phyloP scores from a whole-genome alignment of 2,797 vertebrate species.

The Sebastes vulpes region DNA sequence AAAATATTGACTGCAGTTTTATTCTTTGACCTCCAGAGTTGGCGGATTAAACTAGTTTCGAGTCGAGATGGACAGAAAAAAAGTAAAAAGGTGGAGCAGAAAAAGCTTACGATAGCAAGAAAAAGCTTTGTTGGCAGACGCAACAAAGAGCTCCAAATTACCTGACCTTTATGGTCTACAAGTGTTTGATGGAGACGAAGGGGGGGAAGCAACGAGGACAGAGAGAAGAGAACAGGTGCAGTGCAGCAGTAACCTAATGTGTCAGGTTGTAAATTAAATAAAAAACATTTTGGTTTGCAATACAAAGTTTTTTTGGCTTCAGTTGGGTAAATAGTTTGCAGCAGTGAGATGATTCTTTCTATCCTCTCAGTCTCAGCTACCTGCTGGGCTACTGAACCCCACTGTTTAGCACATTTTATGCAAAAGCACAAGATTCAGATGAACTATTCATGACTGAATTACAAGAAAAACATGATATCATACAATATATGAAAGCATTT shows the following conservation, averaged over 20 bases:
- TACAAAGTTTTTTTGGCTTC: neutral
- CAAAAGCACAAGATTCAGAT: constrained; percentile 34
- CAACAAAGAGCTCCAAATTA: constrained; percentile 53
- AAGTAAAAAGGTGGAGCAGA: constrained; percentile 11
- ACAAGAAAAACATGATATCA: constrained; percentile 42
- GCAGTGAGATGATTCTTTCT: neutral
- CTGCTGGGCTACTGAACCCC: constrained; percentile 13
- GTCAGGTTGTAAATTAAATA: neutral
- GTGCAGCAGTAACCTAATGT: constrained; percentile 5
- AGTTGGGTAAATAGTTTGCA: neutral
- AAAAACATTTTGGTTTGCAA: neutral
- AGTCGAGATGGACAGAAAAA: constrained; percentile 45
- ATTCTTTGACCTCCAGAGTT: constrained; percentile 38
- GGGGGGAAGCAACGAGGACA: neutral
- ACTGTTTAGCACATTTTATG: constrained; percentile 32
- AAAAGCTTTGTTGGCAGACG: constrained; percentile 50
- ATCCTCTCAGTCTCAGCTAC: constrained; percentile 1
- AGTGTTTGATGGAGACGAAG: constrained; percentile 25
- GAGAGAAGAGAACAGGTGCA: constrained; percentile 17
- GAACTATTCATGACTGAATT: constrained; percentile 42
- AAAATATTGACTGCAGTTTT: constrained; percentile 20
- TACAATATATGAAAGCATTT: neutral
- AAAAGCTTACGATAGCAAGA: constrained; percentile 39
- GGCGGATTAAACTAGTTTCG: constrained; percentile 49
- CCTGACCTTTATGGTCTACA: constrained; percentile 52